Base-by-base conservation (phyloP, 53 echinoderm and acorn worm genomes). In the Stichopus horrens region DNA sequence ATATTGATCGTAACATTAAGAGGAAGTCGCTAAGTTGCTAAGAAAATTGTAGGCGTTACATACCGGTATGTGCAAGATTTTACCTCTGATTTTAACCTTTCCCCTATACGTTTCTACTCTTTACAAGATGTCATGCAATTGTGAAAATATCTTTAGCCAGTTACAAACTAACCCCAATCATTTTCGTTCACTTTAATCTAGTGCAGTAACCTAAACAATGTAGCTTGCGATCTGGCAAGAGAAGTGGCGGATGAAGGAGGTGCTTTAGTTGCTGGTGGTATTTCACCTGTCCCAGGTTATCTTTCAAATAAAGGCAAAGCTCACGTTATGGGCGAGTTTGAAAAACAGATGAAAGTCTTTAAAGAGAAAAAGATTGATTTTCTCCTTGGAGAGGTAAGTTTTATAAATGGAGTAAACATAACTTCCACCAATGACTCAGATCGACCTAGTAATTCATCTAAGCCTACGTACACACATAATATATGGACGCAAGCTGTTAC, bases 211-310 rank as follows among this genome's bases (percentile, higher is more conserved):
- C 52, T 93, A 11, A 94, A 93, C 58, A 21, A 65, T 52, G 77
- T 54, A 11, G 93, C 95, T 0, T 95, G 95, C 57, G 93, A 95
- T 58, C 86, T 95, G 54, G 95, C 95, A 54, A 57, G 93, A 57
- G 89, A 95, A 75, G 95, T 93, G 6, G 95, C 95, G 1, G 82
- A 90, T 77, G 90, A 93, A 54, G 93, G 95, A 5, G 92, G 79
- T 13, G 93, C 92, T 13, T 79, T 95, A 13, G 95, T 95, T 22
- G 93, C 91, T 1, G 95, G 95, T 13, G 90, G 93, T 21, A 16
- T 95, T 13, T 93, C 93, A 0, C 90, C 88, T 19, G 89, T 91
- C 10, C 87, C 88, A 2, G 74, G 76, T 16, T 95, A 90, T 60
- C 21, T 37, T 16, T 90, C 89, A 55, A 91, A 87, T 55, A 86